Conservation (phyloP, 2,113 vertebrate genomes). For the Lates calcarifer region DNA sequence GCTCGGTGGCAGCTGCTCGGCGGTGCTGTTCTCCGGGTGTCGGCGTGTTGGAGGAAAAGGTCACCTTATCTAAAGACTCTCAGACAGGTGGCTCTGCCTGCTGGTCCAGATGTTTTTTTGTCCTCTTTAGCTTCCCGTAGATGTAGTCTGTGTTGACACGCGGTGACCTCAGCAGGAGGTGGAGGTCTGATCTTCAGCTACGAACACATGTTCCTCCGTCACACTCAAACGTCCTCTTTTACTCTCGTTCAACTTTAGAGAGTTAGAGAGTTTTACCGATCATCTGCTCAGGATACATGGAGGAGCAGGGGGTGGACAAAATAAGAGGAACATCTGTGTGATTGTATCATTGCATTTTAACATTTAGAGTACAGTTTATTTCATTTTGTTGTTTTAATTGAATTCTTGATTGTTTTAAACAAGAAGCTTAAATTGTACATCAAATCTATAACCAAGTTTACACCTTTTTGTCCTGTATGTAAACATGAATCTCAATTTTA, state of each 20-base stretch:
- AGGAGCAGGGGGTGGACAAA: neutral
- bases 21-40: neutral
- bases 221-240: conserved; percentile 12
- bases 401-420: too few species aligned
- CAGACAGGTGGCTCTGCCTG: conserved; percentile 44
- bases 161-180: conserved; percentile 46
- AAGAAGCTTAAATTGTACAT: too few species aligned
- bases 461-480: too few species aligned
- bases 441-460: too few species aligned
- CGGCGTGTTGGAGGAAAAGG: conserved; percentile 40
- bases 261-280: too few species aligned
- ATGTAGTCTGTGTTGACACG: conserved; percentile 28
- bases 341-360: too few species aligned
- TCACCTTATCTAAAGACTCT: conserved; percentile 55
- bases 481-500: too few species aligned
- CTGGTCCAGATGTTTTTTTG: conserved; percentile 58
- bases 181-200: conserved; percentile 40
- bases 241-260: conserved; percentile 9
- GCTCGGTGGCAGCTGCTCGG: conserved; percentile 47
- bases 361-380: too few species aligned
- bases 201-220: conserved; percentile 49
- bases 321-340: neutral
- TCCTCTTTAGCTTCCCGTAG: conserved; percentile 51
- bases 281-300: neutral
- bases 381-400: too few species aligned